Conservation (phyloP, 2,888 invertebrate species). For the Melieria picta region DNA sequence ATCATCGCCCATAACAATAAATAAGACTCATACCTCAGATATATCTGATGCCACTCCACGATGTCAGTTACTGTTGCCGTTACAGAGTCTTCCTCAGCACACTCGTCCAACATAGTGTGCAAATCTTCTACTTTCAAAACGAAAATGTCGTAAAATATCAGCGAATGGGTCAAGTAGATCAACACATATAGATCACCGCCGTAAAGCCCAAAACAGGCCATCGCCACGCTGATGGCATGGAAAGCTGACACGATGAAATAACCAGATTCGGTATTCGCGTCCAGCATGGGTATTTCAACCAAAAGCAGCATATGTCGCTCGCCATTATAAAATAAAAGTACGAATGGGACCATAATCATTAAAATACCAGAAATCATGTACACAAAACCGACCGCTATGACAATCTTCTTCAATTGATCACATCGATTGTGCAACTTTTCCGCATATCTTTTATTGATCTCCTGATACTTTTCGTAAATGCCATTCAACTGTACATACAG, state of each 20-base stretch:
- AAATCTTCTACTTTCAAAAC: conserved; percentile 36
- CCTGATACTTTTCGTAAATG: conserved; percentile 37
- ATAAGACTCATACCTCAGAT: conserved; percentile 37
- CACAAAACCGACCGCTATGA: conserved; percentile 28
- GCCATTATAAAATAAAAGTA: conserved; percentile 26
- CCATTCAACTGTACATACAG: conserved; percentile 1
- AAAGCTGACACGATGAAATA: conserved; percentile 39
- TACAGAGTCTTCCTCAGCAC: neutral
- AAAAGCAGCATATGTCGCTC: conserved; percentile 39
- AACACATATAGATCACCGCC: conserved; percentile 41
- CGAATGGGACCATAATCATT: conserved; percentile 24
- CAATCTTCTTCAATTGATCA: conserved; percentile 14
- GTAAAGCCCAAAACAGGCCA: conserved; percentile 43
- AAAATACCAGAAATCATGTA: conserved; percentile 26
- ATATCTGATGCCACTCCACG: conserved; percentile 47
- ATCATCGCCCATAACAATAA: neutral
- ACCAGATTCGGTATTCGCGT: conserved; percentile 36
- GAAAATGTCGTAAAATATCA: conserved; percentile 40
- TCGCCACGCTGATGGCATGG: conserved; percentile 36
- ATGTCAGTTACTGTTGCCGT: conserved; percentile 39
- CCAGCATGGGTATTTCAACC: conserved; percentile 40
- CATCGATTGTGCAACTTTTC: conserved; percentile 29
- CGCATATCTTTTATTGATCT: conserved; percentile 27
- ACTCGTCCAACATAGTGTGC: conserved; percentile 9
- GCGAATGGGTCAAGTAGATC: conserved; percentile 36